Evolutionary conservation across 2,797 vertebrate species (phyloP).

Genomic region (Brachyrhaphis roseni): DNA sequence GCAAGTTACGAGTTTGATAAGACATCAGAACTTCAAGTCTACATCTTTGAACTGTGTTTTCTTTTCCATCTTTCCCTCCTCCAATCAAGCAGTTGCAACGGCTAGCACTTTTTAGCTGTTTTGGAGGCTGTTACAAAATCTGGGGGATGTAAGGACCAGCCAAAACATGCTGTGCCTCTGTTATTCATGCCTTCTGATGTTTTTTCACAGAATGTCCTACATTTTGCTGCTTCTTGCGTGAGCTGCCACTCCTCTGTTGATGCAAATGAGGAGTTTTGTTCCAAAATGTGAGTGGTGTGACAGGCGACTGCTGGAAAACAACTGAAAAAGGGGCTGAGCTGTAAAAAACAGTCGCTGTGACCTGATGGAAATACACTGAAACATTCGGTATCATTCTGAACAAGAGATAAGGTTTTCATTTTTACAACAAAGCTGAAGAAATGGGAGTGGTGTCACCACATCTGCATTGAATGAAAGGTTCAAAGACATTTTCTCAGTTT

Average conservation of each 20-base stretch:
- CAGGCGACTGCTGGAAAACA: constrained; percentile 36
- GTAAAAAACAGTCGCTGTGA: constrained; percentile 28
- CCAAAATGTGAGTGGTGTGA: constrained; percentile 51
- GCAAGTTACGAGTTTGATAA: constrained; percentile 71
- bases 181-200: constrained; percentile 73
- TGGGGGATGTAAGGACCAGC: constrained; percentile 70
- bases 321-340: constrained; percentile 14
- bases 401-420: background rate
- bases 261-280: constrained; percentile 67
- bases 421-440: background rate
- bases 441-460: background rate
- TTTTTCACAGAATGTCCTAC: constrained; percentile 70
- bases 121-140: constrained; percentile 72
- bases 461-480: background rate
- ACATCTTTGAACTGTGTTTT: constrained; percentile 76
- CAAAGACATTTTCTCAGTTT: background rate
- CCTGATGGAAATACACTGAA: background rate
- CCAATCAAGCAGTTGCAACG: constrained; percentile 61
- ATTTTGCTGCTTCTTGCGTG: constrained; percentile 55
- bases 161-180: constrained; percentile 68
- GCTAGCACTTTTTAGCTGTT: constrained; percentile 64
- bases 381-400: background rate
- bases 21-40: constrained; percentile 72
- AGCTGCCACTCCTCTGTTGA: constrained; percentile 53
- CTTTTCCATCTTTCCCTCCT: constrained; percentile 59